These are phyloP conservation scores for Lasaia peninsularis DNA, from an alignment of 1,140 invertebrate genomes.

Conservation along the genomic window DNA sequence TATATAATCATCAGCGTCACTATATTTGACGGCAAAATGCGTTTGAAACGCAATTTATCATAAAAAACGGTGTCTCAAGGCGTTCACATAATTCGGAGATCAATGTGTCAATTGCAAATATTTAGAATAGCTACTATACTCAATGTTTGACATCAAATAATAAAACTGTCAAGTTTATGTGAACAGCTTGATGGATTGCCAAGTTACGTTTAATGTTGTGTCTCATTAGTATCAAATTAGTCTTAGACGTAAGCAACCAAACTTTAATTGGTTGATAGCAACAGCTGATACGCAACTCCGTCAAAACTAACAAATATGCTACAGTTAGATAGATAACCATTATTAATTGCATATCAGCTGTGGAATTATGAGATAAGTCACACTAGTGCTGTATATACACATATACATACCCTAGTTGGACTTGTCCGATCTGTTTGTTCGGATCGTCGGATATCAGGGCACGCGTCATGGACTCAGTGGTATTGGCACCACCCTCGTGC, in stretches of 20 bases:
- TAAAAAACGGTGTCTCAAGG: conserved; percentile 13
- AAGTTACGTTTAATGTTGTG: neutral
- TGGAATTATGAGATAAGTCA: conserved; percentile 32
- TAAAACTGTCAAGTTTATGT: conserved; percentile 56
- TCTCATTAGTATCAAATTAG: conserved; percentile 10
- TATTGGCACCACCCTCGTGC: conserved; percentile 93
- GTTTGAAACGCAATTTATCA: conserved; percentile 3
- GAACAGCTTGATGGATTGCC: conserved; percentile 50
- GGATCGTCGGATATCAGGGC: conserved; percentile 93
- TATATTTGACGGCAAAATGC: neutral
- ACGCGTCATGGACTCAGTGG: conserved; percentile 94
- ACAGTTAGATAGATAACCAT: neutral
- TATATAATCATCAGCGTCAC: conserved; percentile 13
- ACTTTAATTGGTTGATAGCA: conserved; percentile 17
- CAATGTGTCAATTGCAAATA: conserved; percentile 23
- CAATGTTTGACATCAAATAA: conserved; percentile 47
- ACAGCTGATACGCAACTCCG: conserved; percentile 20
- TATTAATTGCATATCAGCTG: conserved; percentile 16
- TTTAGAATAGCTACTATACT: conserved; percentile 24
- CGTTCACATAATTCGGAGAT: conserved; percentile 14
- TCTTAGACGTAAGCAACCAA: conserved; percentile 13
- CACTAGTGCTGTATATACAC: conserved; percentile 67
- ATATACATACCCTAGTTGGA: conserved; percentile 93
- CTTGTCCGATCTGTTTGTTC: conserved; percentile 90
- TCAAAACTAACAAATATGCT: neutral